These are phyloP conservation scores for Sitta europaea DNA, from an alignment of 2,113 vertebrate genomes.

Conservation along the genomic window DNA sequence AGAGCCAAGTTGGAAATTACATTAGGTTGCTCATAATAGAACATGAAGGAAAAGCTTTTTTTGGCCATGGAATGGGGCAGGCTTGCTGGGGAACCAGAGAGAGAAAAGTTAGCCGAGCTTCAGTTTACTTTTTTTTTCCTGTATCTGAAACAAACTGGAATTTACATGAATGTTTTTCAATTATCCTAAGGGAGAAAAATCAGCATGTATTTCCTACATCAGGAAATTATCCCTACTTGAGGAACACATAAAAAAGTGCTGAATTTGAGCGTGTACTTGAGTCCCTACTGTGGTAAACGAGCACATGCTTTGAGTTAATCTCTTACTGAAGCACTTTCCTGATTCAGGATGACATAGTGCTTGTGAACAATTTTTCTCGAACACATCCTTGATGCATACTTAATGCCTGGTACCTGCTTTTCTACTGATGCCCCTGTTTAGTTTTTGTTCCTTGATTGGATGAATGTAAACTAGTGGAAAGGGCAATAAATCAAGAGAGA, in stretches of 20 bases:
- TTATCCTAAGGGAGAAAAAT: slow-evolving; percentile 42
- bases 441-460: slow-evolving; percentile 52
- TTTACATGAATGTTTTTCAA: slow-evolving; percentile 27
- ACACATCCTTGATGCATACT: slow-evolving; percentile 35
- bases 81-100: not conserved
- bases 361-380: slow-evolving; percentile 59
- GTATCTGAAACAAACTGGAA: not conserved
- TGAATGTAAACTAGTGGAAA: slow-evolving; percentile 56
- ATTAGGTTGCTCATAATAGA: not conserved
- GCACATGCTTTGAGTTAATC: slow-evolving; percentile 58
- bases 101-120: not conserved
- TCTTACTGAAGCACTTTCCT: slow-evolving; percentile 47
- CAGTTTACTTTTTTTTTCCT: not conserved
- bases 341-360: slow-evolving; percentile 46
- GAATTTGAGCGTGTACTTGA: slow-evolving; percentile 1
- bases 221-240: slow-evolving; percentile 33
- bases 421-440: slow-evolving; percentile 18
- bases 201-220: slow-evolving; percentile 41
- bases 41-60: not conserved
- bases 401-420: slow-evolving; percentile 39
- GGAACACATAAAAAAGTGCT: slow-evolving; percentile 43
- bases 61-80: not conserved
- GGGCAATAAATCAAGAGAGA: slow-evolving; percentile 54
- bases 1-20: not conserved
- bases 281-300: not conserved